Base-by-base conservation (phyloP, 2,797 vertebrate genomes). In the Coreius guichenoti region DNA sequence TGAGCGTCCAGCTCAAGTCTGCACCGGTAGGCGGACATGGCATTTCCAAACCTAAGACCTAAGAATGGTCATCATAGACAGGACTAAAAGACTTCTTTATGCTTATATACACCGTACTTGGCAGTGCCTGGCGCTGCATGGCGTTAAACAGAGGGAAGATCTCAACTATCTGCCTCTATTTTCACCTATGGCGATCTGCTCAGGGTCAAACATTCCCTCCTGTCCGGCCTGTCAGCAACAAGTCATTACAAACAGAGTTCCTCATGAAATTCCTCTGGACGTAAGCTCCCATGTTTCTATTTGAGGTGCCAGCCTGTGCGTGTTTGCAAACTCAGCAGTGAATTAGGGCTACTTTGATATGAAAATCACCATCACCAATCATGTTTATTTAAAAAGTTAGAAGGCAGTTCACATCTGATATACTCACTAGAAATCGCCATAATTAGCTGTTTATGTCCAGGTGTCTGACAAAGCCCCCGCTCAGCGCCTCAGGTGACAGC, bases 191-290 rank as follows among this genome's bases (percentile, higher is more conserved):
- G 61, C 33, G 81, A 70, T 67, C 81, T 56, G 73, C 76, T 85
- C 47, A 19, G 70, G 63, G 85, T 82, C 68, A 3, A 56, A 86
- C 85, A 83, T 76, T 58, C 90, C 89, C 82, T 79, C 88, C 51
- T 65, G 56, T 90, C 74, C 79, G 61, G 87, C 88, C 92, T 95
- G 94, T 95, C 94, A 93, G 91, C 94, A 92, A 82, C 86, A 91
- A 86, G 87, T 91, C 93, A 94, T 93, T 93, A 93, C 92, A 83
- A 87, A 63, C 72, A 67, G 33, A 84, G 80, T 78, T 78, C 70
- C 56, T 79, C 80, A 69, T 7, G 81, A 90, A 91, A 93, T 93
- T 92, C 89, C 87, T 86, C 80, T 51, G 43, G 84, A 80, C 49
- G 76, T 63, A 80, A 67, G 63, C 73, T 89, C n/a, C 36, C 68